phyloP scores from a whole-genome alignment of 2,113 vertebrate genomes.

The Periophthalmus modestus region DNA sequence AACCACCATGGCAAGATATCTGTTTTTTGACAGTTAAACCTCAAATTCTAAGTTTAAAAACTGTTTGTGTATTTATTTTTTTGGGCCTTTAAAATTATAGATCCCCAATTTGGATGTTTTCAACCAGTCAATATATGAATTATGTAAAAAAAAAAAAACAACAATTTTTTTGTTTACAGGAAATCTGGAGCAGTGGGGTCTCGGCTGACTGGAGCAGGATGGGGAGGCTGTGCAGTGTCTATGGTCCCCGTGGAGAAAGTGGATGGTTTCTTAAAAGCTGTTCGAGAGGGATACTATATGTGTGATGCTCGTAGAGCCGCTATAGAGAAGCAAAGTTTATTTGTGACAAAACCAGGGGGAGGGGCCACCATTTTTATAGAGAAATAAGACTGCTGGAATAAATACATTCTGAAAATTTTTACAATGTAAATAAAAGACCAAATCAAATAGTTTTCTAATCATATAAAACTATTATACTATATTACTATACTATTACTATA shows the following conservation, averaged over 20 bases:
- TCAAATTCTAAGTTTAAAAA: too few species aligned
- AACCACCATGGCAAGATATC: too few species aligned
- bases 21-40: too few species aligned
- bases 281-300: constrained; percentile 85
- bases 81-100: too few species aligned
- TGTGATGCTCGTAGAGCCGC: constrained; percentile 63
- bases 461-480: neutral
- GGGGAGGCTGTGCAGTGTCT: constrained; percentile 96
- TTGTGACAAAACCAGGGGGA: constrained; percentile 90
- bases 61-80: too few species aligned
- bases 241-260: constrained; percentile 88
- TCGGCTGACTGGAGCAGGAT: constrained; percentile 94
- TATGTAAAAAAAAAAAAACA: too few species aligned
- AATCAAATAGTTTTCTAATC: neutral
- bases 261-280: constrained; percentile 82
- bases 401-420: too few species aligned
- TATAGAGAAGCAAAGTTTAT: constrained; percentile 81
- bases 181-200: constrained; percentile 89
- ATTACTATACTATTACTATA: too few species aligned
- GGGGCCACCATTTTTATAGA: constrained; percentile 88
- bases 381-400: constrained; percentile 61
- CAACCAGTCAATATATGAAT: too few species aligned
- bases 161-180: constrained; percentile 72
- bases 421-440: too few species aligned
- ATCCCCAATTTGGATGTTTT: too few species aligned